These are phyloP conservation scores for Neodontobutis hainanensis DNA, from an alignment of 2,113 vertebrate genomes.

Conservation along the genomic window DNA sequence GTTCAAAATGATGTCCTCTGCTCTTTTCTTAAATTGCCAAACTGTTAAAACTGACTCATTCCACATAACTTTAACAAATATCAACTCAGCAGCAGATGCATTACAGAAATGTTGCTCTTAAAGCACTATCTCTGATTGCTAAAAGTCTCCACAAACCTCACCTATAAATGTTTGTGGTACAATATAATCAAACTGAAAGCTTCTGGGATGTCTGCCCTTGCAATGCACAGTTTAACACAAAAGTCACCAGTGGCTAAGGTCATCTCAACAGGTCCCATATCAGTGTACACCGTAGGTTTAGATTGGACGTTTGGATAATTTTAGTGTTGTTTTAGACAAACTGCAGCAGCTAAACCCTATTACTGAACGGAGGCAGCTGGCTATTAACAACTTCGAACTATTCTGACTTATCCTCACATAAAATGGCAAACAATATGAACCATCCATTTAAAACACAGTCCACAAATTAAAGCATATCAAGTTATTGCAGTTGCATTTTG, in stretches of 20 bases:
- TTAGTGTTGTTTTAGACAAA: too few species aligned
- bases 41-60: neutral
- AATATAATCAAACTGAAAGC: slow-evolving; percentile 4
- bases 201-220: neutral
- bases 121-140: neutral
- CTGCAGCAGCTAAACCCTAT: too few species aligned
- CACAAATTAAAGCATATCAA: slow-evolving; percentile 14
- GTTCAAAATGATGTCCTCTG: too few species aligned
- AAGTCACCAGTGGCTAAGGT: neutral
- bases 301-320: too few species aligned
- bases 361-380: too few species aligned
- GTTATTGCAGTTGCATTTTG: neutral
- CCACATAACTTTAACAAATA: neutral
- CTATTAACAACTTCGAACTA: too few species aligned
- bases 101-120: neutral
- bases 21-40: too few species aligned
- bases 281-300: too few species aligned
- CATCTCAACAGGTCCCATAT: neutral
- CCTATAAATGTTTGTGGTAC: neutral
- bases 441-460: neutral
- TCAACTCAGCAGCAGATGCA: slow-evolving; percentile 5
- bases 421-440: neutral
- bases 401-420: too few species aligned
- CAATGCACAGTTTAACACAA: neutral
- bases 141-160: neutral